These are phyloP conservation scores for Salpingus planirostris DNA, from an alignment of 2,888 invertebrate species.

Conservation along the genomic window DNA sequence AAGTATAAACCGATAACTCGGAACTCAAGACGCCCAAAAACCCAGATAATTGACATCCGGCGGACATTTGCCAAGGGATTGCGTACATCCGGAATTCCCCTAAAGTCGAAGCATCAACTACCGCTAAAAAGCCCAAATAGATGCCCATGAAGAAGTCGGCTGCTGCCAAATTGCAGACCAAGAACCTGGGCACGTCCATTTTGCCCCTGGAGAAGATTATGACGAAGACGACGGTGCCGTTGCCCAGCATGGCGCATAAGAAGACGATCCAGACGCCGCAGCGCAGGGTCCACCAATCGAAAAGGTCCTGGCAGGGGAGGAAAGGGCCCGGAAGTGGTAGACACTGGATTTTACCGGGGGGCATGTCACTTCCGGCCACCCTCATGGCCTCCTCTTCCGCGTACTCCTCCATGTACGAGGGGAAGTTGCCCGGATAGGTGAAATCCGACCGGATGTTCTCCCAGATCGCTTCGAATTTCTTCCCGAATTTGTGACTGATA, in stretches of 20 bases:
- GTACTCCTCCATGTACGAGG: slow-evolving; percentile 64
- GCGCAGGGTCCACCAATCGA: slow-evolving; percentile 95
- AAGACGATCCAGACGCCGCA: slow-evolving; percentile 98
- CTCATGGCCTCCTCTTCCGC: slow-evolving; percentile 50
- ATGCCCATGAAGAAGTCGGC: slow-evolving; percentile 98
- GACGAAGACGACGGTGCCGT: slow-evolving; percentile 92
- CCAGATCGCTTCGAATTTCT: slow-evolving; percentile 61
- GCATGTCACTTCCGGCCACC: slow-evolving; percentile 28
- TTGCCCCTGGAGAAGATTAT: slow-evolving; percentile 83
- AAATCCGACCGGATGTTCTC: slow-evolving; percentile 61
- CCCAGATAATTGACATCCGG: slow-evolving; percentile 87
- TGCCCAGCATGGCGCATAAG: slow-evolving; percentile 88
- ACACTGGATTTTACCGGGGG: slow-evolving; percentile 56
- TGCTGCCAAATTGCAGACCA: slow-evolving; percentile 92
- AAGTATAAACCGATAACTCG: slow-evolving; percentile 89
- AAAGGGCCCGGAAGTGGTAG: slow-evolving; percentile 87
- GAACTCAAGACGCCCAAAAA: slow-evolving; percentile 90
- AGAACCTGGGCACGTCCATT: slow-evolving; percentile 93
- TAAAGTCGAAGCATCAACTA: slow-evolving; percentile 90
- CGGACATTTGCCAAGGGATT: slow-evolving; percentile 94
- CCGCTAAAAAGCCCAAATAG: slow-evolving; percentile 84
- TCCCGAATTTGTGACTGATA: slow-evolving; percentile 61
- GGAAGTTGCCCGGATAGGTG: slow-evolving; percentile 59
- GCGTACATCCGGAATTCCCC: slow-evolving; percentile 96
- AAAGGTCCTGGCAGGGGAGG: slow-evolving; percentile 89